phyloP scores from a whole-genome alignment of 2,888 invertebrate genomes.

The Venusia cambrica region DNA sequence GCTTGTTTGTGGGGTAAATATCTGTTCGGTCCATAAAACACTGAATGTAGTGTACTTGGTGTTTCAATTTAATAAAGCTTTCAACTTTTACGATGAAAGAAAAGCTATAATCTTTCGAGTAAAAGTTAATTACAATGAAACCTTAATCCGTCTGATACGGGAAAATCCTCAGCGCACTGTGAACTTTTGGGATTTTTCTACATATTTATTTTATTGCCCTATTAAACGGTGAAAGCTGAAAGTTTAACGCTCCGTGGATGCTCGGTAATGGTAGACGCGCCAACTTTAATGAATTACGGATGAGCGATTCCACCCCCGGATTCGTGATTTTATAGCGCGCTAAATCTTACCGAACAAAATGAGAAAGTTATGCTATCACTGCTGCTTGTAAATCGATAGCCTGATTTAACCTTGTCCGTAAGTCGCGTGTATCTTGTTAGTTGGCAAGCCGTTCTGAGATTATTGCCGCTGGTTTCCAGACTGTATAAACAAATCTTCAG shows the following conservation, averaged over 20 bases:
- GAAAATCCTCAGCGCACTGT: conserved; percentile 29
- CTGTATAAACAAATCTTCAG: conserved; percentile 1
- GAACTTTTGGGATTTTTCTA: conserved; percentile 49
- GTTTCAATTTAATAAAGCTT: conserved; percentile 14
- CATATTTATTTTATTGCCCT: conserved; percentile 68
- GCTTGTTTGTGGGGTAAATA: conserved; percentile 4
- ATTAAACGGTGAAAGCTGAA: conserved; percentile 57
- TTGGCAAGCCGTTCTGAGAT: too few relatives aligned
- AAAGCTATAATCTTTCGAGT: conserved; percentile 24
- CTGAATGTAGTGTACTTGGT: conserved; percentile 7
- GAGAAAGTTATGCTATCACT: conserved; percentile 56
- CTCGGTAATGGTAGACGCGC: conserved; percentile 65
- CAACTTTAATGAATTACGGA: conserved; percentile 76
- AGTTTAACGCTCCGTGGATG: conserved; percentile 59
- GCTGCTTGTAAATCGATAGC: conserved; percentile 27
- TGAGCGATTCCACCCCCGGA: conserved; percentile 63
- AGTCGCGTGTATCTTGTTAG: too few relatives aligned
- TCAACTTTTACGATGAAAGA: conserved; percentile 10
- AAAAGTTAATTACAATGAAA: conserved; percentile 26
- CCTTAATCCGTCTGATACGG: conserved; percentile 22
- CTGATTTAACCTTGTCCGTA: too few relatives aligned
- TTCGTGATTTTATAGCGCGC: conserved; percentile 66
- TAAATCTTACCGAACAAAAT: conserved; percentile 63
- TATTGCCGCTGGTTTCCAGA: too few relatives aligned
- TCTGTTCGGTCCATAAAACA: conserved; percentile 4